These are phyloP conservation scores for Daktulosphaira vitifoliae DNA, from an alignment of 1,140 invertebrate species.

Conservation along the genomic window DNA sequence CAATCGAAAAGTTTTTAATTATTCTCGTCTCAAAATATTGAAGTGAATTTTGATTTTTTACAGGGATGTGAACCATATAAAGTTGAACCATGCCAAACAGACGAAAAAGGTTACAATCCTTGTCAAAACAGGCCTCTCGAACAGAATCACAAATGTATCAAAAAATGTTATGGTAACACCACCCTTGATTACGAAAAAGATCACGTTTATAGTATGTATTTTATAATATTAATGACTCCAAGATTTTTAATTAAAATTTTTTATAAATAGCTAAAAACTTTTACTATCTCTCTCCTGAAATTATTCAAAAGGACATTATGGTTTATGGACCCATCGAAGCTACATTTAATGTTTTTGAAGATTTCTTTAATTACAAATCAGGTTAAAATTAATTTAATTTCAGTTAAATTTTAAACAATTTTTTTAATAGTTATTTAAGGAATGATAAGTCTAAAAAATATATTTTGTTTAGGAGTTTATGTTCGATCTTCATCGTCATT, in stretches of 20 bases:
- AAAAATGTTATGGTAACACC: not conserved
- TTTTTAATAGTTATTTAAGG: too few relatives aligned
- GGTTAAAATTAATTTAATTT: constrained; percentile 33
- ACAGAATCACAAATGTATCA: not conserved
- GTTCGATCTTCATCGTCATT: constrained; percentile 57
- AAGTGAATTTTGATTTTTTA: too few relatives aligned
- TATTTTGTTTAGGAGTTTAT: constrained; percentile 75
- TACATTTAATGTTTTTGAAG: constrained; percentile 36
- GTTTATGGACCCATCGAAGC: constrained; percentile 36
- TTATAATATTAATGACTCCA: too few relatives aligned
- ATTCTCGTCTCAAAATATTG: too few relatives aligned
- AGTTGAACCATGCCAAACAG: not conserved
- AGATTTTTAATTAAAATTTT: not conserved
- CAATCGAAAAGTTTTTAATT: too few relatives aligned
- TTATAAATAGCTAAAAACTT: not conserved
- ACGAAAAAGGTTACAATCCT: too few relatives aligned
- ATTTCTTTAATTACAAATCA: constrained; percentile 37
- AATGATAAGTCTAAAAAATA: too few relatives aligned
- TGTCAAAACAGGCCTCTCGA: too few relatives aligned
- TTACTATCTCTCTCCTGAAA: constrained; percentile 45
- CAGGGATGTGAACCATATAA: constrained; percentile 1
- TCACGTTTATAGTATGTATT: not conserved
- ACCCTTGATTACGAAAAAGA: not conserved
- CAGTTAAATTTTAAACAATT: too few relatives aligned
- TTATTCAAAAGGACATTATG: constrained; percentile 34